Evolutionary conservation across 1,140 invertebrate species (phyloP), one percentile per base, ranked within the genome.

Genomic region (honey bee (Apis mellifera)): DNA sequence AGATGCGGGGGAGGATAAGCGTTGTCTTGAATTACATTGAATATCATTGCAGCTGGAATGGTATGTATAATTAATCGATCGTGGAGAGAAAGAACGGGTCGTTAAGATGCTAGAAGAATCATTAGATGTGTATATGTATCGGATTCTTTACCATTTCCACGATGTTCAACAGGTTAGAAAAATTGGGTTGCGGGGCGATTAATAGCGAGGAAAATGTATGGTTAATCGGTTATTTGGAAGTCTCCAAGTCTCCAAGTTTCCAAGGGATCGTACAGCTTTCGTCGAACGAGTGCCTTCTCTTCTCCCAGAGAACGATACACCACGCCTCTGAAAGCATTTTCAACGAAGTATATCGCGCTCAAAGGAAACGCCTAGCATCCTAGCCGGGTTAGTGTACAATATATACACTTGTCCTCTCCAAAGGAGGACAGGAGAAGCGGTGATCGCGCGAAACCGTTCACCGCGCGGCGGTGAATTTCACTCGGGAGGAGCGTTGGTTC

Each of bases 21-120:
- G 68, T 60, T 66, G 50, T 62, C 62, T 81, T 48, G 59, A 81
- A 86, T 83, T 78, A 83, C 70, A 60, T 42, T 19, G 74, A 85
- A 73, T 72, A 66, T 78, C 59, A 73, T 84, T 73, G 54, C 66
- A 50, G 55, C 3, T 50, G 57, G 50, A 71, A 87, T 76, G 50
- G 32, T 66, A 73, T 68, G 55, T 80, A 80, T 72, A 80, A 87
- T 74, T 75, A 65, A 83, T 79, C 70, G 73, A 78, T 86, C 48
- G 54, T 26, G n/a, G 57, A 26, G 48, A 42, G 32, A 42, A 82
- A 68, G 73, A 82, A 84, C 68, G 55, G 23, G 23, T 11, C 32
- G 15, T 17, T 8, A 13, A 42, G 19, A 8, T 48, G 21, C 32
- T 1, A 17, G 1, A 19, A 15, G 32, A 9, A 32, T 65, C 9